Percentiles rank a stretch among this genome's conserved stretches.
phyloP scores from a whole-genome alignment of 2,797 vertebrate species.

The Apogon talboti region DNA sequence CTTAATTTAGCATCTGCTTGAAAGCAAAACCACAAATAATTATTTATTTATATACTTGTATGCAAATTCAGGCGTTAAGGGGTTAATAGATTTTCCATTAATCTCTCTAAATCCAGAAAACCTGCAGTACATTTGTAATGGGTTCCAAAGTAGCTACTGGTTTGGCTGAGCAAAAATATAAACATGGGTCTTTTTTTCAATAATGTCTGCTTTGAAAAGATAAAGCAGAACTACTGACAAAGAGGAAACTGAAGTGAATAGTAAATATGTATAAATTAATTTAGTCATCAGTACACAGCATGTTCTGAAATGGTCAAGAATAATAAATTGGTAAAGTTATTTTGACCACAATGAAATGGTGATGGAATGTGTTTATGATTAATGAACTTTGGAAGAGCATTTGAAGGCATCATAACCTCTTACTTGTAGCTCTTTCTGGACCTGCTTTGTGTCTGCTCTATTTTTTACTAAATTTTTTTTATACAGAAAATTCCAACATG shows the following conservation, averaged over 20 bases:
- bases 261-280: too few relatives aligned
- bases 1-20: too few relatives aligned
- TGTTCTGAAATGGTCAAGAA: not conserved
- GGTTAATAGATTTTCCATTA: conserved; percentile 6
- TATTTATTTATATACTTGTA: too few relatives aligned
- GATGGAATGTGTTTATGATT: conserved; percentile 9
- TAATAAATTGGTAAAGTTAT: not conserved
- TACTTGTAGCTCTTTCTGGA: conserved; percentile 9
- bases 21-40: too few relatives aligned
- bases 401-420: conserved; percentile 26
- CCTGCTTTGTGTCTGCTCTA: conserved; percentile 14
- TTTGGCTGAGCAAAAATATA: not conserved
- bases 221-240: too few relatives aligned
- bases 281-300: too few relatives aligned
- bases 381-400: conserved; percentile 2
- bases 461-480: conserved; percentile 32
- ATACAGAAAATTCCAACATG: conserved; percentile 51
- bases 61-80: too few relatives aligned
- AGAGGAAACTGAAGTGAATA: too few relatives aligned
- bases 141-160: not conserved
- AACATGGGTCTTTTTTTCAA: too few relatives aligned
- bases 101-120: not conserved
- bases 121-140: too few relatives aligned
- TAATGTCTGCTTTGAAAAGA: too few relatives aligned
- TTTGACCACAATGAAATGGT: conserved; percentile 20